Base-by-base conservation (phyloP, 2,888 invertebrate genomes). In the Cylloceria caligata region DNA sequence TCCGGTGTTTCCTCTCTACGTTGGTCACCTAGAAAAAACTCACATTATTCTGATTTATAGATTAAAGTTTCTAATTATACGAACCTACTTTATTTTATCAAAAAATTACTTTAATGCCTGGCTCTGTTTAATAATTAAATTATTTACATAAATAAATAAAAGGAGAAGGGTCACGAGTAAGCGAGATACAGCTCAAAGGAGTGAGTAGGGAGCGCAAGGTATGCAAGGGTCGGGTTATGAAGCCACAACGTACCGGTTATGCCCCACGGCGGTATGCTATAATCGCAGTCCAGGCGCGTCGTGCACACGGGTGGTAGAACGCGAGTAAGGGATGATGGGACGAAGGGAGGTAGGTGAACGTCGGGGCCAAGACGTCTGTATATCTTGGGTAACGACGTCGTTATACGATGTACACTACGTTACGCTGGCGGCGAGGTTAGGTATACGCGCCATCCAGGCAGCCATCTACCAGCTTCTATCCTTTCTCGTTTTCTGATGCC, bases 341-440 rank as follows among this genome's bases (percentile, higher is more conserved):
- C 27, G 27, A 68, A 42, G 39, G 62, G 84, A 83, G 84, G 86
- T 88, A 86, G 89, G 86, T 87, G 88, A 89, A 88, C 88, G 85
- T 84, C 83, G 86, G 85, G 88, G 87, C 88, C 89, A 89, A 88
- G 88, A 89, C 86, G 90, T 90, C 90, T 90, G 88, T 90, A 90
- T 90, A 91, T 91, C 90, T 89, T 87, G 87, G 82, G 86, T 90
- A 92, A 92, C 91, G 91, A 92, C 90, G 91, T 91, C 91, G 92
- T 91, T 92, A 91, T 88, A 88, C 87, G 84, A 85, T 86, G 83
- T 85, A 85, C 87, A 85, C 80, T 85, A 82, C 81, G 84, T 84
- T 82, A 82, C 74, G 64, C 71, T 74, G 80, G 80, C 82, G 79
- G 81, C 64, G 72, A 68, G 77, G 81, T 73, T 75, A 75, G 57